Percentiles rank a stretch among this genome's conserved stretches.
These are phyloP conservation scores for Stegastes partitus DNA, from an alignment of 2,113 vertebrate genomes.

Conservation along the genomic window DNA sequence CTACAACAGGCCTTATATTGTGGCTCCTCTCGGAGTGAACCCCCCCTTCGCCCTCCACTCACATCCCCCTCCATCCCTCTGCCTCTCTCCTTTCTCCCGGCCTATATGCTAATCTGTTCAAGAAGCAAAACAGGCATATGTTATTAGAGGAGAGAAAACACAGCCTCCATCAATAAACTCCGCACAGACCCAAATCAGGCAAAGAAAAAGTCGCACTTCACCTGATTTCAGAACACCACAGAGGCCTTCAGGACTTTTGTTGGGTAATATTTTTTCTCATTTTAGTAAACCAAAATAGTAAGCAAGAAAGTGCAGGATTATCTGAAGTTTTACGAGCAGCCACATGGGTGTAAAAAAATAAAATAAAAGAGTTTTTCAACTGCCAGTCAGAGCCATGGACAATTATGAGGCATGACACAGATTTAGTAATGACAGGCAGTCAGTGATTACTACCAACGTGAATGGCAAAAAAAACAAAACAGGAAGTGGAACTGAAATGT, in stretches of 20 bases:
- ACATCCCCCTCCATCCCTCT: neutral
- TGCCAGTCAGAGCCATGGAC: neutral
- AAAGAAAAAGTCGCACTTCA: neutral
- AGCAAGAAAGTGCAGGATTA: neutral
- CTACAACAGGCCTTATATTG: constrained; percentile 62
- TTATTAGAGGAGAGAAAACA: constrained; percentile 11
- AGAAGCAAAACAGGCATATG: constrained; percentile 12
- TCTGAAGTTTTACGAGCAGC: neutral
- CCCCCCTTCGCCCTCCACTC: neutral
- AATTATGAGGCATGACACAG: neutral
- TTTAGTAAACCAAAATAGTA: too few species aligned
- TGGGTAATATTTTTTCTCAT: too few species aligned
- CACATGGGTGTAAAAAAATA: neutral
- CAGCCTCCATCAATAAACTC: neutral
- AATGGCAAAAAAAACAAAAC: neutral
- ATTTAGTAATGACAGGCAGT: neutral
- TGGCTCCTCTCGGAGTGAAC: constrained; percentile 31
- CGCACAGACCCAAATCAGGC: neutral
- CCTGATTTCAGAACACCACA: neutral
- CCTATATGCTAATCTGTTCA: constrained; percentile 42
- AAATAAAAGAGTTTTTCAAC: neutral
- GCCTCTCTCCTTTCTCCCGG: constrained; percentile 32
- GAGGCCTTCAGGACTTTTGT: too few species aligned
- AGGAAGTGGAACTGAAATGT: neutral
- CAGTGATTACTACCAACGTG: neutral